A percentile compares a stretch with the other conserved stretches of the same genome.
Conservation (phyloP, 2,113 vertebrate species). For the Eptesicus fuscus region DNA sequence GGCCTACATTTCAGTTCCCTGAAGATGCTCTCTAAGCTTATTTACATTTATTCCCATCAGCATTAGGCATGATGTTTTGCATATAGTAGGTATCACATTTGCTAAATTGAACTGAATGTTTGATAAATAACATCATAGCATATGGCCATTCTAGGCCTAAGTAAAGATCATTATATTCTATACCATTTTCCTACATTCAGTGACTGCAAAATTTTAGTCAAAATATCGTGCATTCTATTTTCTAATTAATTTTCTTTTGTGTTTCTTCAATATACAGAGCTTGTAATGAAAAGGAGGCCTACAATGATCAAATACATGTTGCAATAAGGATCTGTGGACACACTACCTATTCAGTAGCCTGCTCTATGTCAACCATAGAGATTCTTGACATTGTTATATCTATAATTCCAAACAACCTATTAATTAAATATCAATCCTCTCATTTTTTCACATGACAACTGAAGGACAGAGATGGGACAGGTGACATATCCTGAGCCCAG, state of each 20-base stretch:
- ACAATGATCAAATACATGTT: background rate
- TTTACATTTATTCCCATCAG: background rate
- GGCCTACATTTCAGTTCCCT: background rate
- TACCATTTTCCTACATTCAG: background rate
- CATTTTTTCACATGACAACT: background rate
- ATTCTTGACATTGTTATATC: background rate
- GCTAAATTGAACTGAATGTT: slow-evolving; percentile 23
- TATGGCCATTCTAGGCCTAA: background rate
- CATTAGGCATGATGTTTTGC: background rate
- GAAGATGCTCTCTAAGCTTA: background rate
- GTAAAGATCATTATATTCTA: background rate
- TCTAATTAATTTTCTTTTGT: slow-evolving; percentile 1
- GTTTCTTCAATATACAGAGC: background rate
- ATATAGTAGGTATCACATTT: background rate
- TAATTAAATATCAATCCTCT: background rate
- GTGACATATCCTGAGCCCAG: background rate
- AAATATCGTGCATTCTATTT: background rate
- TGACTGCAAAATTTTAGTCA: background rate
- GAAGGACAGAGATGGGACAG: background rate
- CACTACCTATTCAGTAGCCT: background rate
- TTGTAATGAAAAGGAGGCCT: background rate
- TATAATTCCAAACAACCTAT: background rate
- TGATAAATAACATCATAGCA: slow-evolving; percentile 26
- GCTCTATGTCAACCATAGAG: background rate
- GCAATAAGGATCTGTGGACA: background rate